phyloP scores from a whole-genome alignment of 2,797 vertebrate genomes.

The Eidolon dupreanum region DNA sequence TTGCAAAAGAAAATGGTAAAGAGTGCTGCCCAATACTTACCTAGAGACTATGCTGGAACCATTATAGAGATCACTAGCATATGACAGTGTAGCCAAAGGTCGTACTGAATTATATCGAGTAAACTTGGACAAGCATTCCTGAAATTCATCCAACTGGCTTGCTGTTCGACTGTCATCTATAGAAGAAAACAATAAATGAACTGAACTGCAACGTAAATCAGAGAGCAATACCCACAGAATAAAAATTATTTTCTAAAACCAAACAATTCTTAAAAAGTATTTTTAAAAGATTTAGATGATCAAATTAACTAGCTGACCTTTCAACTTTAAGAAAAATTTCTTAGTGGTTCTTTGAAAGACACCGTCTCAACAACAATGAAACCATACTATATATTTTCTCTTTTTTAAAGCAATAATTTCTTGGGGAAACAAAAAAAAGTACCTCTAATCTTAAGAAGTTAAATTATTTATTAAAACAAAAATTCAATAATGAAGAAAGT shows the following conservation, averaged over 20 bases:
- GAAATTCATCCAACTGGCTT: constrained; percentile 98
- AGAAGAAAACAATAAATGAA: constrained; percentile 17
- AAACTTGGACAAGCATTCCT: constrained; percentile 98
- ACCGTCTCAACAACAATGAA: not conserved
- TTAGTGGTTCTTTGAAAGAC: not conserved
- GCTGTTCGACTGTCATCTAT: constrained; percentile 97
- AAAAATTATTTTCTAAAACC: constrained; percentile 9
- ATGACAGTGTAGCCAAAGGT: constrained; percentile 96
- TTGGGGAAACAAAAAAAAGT: not conserved
- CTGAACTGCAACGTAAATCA: not conserved
- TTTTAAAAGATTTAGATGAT: not conserved
- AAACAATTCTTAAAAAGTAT: not conserved
- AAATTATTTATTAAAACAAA: constrained; percentile 51
- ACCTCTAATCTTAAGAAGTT: not conserved
- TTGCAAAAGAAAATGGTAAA: constrained; percentile 4
- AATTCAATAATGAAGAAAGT: not conserved
- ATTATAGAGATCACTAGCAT: constrained; percentile 98
- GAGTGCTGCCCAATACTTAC: constrained; percentile 81
- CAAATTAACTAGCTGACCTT: not conserved
- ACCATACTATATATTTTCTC: not conserved
- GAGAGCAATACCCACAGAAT: not conserved
- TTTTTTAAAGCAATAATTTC: constrained; percentile 45
- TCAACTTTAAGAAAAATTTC: constrained; percentile 37
- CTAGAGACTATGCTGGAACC: constrained; percentile 99
- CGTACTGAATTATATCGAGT: constrained; percentile 98